Evolutionary conservation across 2,888 invertebrate genomes (phyloP), one percentile per base, ranked within the genome.

Genomic region (Brachypalpus laphriformis): DNA sequence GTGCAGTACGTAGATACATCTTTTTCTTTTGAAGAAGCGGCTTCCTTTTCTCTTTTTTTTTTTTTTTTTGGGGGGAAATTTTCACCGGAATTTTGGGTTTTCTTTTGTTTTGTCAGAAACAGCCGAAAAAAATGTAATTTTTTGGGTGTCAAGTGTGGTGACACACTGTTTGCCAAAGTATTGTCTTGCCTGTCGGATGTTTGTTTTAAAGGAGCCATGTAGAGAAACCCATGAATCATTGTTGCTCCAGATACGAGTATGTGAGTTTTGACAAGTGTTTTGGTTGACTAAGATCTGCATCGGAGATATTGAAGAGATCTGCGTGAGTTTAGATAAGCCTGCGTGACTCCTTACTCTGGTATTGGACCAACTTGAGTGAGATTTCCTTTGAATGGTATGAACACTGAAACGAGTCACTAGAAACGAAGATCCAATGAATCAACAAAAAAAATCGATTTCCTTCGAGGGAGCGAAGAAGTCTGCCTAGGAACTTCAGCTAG

Each of bases 151-250:
- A 0, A 57, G 54, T 42, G 68, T 74, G 68, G 45, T 85, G 85
- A 80, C 81, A 85, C 75, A 71, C 20, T 81, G 63, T 81, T 81
- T 80, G 47, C 16, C 34, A 31, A 81, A 45, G 75, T 54, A 76
- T 85, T 85, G 85, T 80, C 65, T 68, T 71, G 71, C 3, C 71
- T 68, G 63, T 61, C 68, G 83, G 78, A 78, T 83, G 78, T 83
- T 78, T 83, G 14, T 70, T 83, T 78, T 68, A 47, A 66, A 76
- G 71, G 59, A 78, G 56, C 45, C 28, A 77, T 14, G 40, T 42
- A 8, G 42, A 8, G 42, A 63, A 80, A 71, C 61, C 66, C 47
- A 47, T 85, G 80, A 85, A 66, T 85, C 75, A 85, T 65, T 45
- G 61, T 70, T 34, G 65, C 28, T 18, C 56, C 56, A 42, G n/a